phyloP scores from a whole-genome alignment of 1,140 invertebrate species.

The Drosophila sulfurigaster region DNA sequence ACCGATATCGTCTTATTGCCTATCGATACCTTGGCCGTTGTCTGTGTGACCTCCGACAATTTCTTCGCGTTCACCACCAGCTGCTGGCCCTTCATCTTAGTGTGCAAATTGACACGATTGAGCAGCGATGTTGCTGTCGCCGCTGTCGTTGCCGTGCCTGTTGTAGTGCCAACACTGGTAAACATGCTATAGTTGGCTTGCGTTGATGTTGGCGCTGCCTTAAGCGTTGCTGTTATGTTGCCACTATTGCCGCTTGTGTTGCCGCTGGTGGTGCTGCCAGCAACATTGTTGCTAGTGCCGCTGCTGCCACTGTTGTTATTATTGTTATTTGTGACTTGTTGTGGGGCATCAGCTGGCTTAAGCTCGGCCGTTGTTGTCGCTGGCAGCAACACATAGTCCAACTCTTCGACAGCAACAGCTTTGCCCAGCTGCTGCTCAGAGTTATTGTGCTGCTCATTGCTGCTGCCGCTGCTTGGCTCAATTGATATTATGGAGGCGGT shows the following conservation, averaged over 20 bases:
- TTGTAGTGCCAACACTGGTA: conserved; percentile 29
- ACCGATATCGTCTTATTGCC: conserved; percentile 88
- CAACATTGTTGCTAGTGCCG: conserved; percentile 28
- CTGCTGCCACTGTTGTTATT: conserved; percentile 23
- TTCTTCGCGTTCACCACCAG: conserved; percentile 76
- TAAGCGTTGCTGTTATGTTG: conserved; percentile 6
- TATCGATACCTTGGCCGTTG: conserved; percentile 86
- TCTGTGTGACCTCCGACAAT: conserved; percentile 73
- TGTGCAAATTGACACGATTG: conserved; percentile 64
- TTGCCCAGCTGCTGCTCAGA: conserved; percentile 34
- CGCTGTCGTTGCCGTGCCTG: not conserved
- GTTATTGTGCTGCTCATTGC: conserved; percentile 26
- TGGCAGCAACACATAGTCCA: conserved; percentile 59
- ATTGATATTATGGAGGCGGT: conserved; percentile 70
- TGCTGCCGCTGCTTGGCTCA: conserved; percentile 38
- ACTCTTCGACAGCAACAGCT: conserved; percentile 45
- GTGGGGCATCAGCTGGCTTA: conserved; percentile 31
- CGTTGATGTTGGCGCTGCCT: conserved; percentile 3
- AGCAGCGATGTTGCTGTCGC: conserved; percentile 50
- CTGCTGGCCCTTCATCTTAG: conserved; percentile 66
- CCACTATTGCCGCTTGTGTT: not conserved
- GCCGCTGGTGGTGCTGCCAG: conserved; percentile 39
- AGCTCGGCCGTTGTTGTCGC: conserved; percentile 51
- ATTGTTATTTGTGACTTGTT: conserved; percentile 34
- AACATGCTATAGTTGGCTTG: conserved; percentile 60